phyloP scores from a whole-genome alignment of 1,140 invertebrate species.

The Chironomus striatipennis region DNA sequence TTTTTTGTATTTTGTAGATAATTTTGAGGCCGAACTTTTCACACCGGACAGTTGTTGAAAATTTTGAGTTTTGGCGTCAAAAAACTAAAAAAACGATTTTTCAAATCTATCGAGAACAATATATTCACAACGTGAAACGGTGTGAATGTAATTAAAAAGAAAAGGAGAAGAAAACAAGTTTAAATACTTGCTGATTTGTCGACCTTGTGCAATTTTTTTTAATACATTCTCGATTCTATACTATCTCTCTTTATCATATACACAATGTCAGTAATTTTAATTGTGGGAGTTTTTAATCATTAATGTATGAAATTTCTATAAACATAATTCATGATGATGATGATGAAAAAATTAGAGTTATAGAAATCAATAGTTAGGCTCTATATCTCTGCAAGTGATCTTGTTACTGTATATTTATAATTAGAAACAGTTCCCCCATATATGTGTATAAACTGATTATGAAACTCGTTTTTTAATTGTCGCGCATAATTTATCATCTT shows the following conservation, averaged over 20 bases:
- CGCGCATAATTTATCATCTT: too few species aligned
- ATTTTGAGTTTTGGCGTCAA: too few species aligned
- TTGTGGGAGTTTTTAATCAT: neutral
- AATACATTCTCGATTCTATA: neutral
- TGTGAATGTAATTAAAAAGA: too few species aligned
- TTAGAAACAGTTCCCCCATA: neutral
- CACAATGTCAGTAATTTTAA: slow-evolving; percentile 11
- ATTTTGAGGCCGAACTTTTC: too few species aligned
- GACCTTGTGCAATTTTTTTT: neutral
- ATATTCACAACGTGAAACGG: too few species aligned
- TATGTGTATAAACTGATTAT: neutral
- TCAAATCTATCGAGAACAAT: too few species aligned
- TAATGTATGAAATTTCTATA: too few species aligned
- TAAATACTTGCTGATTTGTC: slow-evolving; percentile 13
- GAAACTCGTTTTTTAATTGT: neutral
- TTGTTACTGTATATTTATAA: neutral
- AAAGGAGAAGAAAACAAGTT: neutral
- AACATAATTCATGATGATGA: too few species aligned
- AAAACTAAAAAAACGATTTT: too few species aligned
- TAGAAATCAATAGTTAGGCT: neutral
- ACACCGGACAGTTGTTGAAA: too few species aligned
- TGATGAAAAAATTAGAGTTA: too few species aligned
- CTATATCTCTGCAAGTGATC: neutral
- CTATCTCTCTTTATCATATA: slow-evolving; percentile 2
- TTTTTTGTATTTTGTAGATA: too few species aligned